Base-by-base conservation (phyloP, 2,797 vertebrate genomes). In the Ctenochaetus hawaiiensis region DNA sequence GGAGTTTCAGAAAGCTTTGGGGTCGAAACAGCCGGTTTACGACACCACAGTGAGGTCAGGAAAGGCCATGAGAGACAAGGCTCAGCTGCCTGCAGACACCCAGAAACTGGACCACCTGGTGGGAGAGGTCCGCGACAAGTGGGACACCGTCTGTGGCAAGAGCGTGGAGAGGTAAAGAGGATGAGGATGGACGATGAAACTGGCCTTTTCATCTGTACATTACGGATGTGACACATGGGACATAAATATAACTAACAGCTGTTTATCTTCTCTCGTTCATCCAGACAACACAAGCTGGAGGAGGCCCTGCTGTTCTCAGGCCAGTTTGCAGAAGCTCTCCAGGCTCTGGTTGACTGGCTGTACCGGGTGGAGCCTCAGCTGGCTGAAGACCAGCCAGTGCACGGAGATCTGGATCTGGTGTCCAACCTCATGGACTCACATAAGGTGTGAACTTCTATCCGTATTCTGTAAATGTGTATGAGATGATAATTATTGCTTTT, bases 131-230 rank as follows among this genome's bases (percentile, higher is more conserved):
- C 95, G 98, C 20, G 98, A 99, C 93, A 99, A 98, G 82, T 99
- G 98, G 98, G 98, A 99, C 94, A 99, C 98, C 0, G 98, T 99
- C 77, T 99, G 98, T 12, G 98, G 98, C 45, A 99, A 99, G 90
- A 99, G 98, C 0, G 98, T 99, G 52, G 98, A 99, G 82, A 97
- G 98, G 98, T 98, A 49, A 94, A 43, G 47, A 51, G 39, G 53
- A 8, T 2, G 4, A 58, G 17, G 47, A 43, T 0, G 6, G 18
- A 6, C 16, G 6, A 37, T 34, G 20, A 41, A 34, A 48, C 39
- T 1, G 56, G 6, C 51, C 53, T 12, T 30, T 20, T 13, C 3
- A 1, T 3, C 1, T 5, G 22, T n/a, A 6, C 1, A 2, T 17
- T 5, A 41, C 6, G 47, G 43, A 52, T 66, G 17, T 45, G 10